These are phyloP conservation scores for Arctocebus calabarensis DNA, from an alignment of 2,797 vertebrate species.

Conservation along the genomic window DNA sequence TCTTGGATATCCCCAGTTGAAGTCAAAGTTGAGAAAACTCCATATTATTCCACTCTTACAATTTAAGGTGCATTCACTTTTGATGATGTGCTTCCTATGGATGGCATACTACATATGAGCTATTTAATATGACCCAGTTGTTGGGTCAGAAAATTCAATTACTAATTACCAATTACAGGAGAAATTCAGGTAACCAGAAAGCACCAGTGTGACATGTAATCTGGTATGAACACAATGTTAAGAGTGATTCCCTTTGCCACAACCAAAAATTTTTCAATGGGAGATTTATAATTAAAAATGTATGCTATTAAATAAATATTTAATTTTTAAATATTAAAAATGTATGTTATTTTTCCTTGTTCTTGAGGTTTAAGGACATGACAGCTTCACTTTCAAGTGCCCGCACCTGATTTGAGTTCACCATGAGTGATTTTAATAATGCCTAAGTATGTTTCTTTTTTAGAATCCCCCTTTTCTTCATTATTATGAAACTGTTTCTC, in stretches of 20 bases:
- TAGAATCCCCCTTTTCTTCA: background rate
- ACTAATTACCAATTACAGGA: slow-evolving; percentile 14
- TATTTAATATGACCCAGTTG: background rate
- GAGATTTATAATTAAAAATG: slow-evolving; percentile 1
- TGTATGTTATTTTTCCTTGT: background rate
- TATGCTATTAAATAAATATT: background rate
- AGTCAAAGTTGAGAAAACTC: slow-evolving; percentile 27
- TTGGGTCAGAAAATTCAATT: background rate
- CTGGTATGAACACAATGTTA: background rate
- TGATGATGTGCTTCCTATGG: background rate
- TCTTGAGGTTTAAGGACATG: background rate
- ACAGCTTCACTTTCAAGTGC: background rate
- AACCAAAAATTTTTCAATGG: background rate
- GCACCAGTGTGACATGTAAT: background rate
- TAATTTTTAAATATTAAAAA: background rate
- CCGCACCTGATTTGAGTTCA: background rate
- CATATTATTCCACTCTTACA: background rate
- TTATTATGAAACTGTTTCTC: slow-evolving; percentile 75
- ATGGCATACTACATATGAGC: background rate
- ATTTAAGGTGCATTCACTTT: background rate
- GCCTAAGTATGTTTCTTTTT: background rate
- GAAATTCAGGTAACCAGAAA: background rate
- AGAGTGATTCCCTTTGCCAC: background rate
- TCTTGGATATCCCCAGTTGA: background rate
- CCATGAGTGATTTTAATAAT: background rate